Evolutionary conservation across 1,140 invertebrate species (phyloP), one percentile per base, ranked within the genome.

Genomic region (Nylanderia fulva): DNA sequence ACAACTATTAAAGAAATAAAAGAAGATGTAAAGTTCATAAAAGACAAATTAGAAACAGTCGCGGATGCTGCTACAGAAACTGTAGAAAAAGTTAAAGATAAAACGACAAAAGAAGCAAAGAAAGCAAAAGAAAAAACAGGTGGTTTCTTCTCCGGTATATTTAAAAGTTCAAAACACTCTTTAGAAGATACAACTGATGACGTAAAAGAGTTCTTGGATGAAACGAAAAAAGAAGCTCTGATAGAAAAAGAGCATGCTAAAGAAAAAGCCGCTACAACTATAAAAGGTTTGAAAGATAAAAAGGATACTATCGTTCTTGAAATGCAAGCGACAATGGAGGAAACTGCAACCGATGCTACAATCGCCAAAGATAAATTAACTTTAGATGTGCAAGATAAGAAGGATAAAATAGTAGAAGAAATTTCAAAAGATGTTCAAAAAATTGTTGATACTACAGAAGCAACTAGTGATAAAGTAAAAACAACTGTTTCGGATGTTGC

Each of bases 71-170:
- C 18, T 54, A 36, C 42, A 1, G 52, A 85, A 42, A 63, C 39
- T 6, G 36, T 27, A 11, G 68, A 77, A 0, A 48, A 85, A 42
- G 21, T 56, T 0, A 88, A 86, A 24, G 84, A 91, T 27, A 85
- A 85, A 33, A n/a, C 60, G 8, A n/a, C 54, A 0, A 85, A 85
- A 18, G 61, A 85, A 60, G 18, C 27, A 3, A 77, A 88, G 6
- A 60, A 54, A 24, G 52, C 84, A 56, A 75, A 75, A 68, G 64
- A 27, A 7, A 72, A 29, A 54, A 64, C 42, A 48, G 56, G 29
- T 90, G 76, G 72, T n/a, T 69, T 89, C 9, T 69, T 90, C 21
- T 88, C 89, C 0, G 89, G 87, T 0, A 90, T 90, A 11, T 86
- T 90, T 29, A 90, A 86, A 75, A 84, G 84, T 21, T 63, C 75